Evolutionary conservation across 1,140 invertebrate genomes (phyloP), one percentile per base, ranked within the genome.

Genomic region (Cheumatopsyche charites): DNA sequence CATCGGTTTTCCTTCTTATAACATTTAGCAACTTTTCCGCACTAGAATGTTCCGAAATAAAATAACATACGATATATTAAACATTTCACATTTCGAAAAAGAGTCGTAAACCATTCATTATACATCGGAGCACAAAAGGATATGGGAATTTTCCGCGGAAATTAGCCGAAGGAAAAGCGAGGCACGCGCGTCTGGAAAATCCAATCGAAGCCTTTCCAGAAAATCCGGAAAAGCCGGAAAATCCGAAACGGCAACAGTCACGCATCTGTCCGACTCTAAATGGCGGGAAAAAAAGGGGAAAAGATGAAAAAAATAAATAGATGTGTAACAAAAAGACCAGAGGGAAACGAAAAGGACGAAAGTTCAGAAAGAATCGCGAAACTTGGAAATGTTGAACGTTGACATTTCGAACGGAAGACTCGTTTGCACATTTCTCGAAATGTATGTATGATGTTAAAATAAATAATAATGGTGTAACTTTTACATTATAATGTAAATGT

Each of bases 301-400:
- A n/a, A n/a, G n/a, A n/a, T n/a, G n/a, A n/a, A n/a, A n/a, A n/a
- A n/a, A n/a, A n/a, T n/a, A n/a, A n/a, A n/a, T n/a, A n/a, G n/a
- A n/a, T n/a, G n/a, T n/a, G n/a, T n/a, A n/a, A n/a, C n/a, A 36
- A 36, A 36, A 3, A 36, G 9, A 3, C 29, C 29, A 36, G 29
- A 9, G 29, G 29, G 29, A 36, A 36, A 36, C 3, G 9, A 9
- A 36, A 36, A 36, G 29, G 19, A 17, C 15, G 15, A 52, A 52
- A 52, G 47, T 52, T 52, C 47, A 52, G n/a, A 17, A 67, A 67
- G 9, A 67, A 41, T 65, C 62, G 41, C 41, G 11, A 29, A 65
- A 45, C n/a, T n/a, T n/a, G n/a, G 29, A 65, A 23, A 26, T 65
- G 62, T 36, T 26, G 62, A 23, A 65, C 42, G 65, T 67, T 67